Evolutionary conservation across 2,797 vertebrate species (phyloP), one percentile per base, ranked within the genome.

Genomic region (Pteropus rufus): DNA sequence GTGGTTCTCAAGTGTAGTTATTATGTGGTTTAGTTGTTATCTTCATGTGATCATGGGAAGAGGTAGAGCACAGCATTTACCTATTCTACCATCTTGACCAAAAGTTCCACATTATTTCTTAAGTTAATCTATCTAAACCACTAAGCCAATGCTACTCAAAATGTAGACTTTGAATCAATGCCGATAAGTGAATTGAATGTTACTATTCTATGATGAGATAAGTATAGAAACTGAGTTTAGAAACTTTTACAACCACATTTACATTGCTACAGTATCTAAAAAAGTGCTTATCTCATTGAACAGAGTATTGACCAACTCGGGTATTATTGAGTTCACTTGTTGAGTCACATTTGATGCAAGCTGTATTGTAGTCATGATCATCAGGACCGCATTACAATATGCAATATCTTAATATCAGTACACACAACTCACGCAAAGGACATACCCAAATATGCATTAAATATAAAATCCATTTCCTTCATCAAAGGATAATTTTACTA

Each of bases 141-240:
- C 31, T 60, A 73, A 62, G 18, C 15, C 18, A n/a, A 10, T 79
- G 7, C 16, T 92, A 41, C 12, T 62, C 16, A 92, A 79, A 79
- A 65, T 36, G 0, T 58, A 69, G 1, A 49, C 24, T 77, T 77
- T 90, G 41, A 79, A 82, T 24, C 24, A 93, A 3, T 85, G 7
- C 15, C 11, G 34, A 2, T 73, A 26, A 76, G 14, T 72, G 26
- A 91, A 94, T 18, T 36, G 7, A 41, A 49, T 75, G 18, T 44
- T 91, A 64, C 58, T 7, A 49, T 41, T 88, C 10, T 11, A 76
- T 26, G 41, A 58, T 18, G 16, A 90, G 29, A 56, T 31, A 65
- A 81, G 9, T 36, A 85, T 54, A 80, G 31, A 88, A 84, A 95
- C 16, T 34, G 31, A 96, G 24, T 89, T 86, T 62, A 89, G 69